A percentile compares a stretch with the other conserved stretches of the same genome.
Evolutionary conservation across 2,797 vertebrate species (phyloP).

Genomic region (Micromesistius poutassou): DNA sequence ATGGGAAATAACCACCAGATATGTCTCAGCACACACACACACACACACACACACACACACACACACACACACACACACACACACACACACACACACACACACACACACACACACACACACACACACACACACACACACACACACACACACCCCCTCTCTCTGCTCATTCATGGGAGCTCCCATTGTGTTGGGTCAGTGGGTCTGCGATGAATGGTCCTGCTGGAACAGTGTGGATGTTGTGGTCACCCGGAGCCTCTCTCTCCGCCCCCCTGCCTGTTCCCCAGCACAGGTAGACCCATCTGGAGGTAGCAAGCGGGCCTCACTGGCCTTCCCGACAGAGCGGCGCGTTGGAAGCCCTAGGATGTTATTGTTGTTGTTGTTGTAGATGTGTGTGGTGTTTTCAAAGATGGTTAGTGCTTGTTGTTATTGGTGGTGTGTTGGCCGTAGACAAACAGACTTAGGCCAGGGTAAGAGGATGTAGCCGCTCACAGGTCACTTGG

Average conservation of each 20-base stretch:
- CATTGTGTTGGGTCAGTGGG: conserved; percentile 61
- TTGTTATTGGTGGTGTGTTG: conserved; percentile 17
- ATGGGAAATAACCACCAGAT: background rate
- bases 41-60: conserved; percentile 3
- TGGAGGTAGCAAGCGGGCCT: conserved; percentile 60
- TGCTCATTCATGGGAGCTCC: conserved; percentile 48
- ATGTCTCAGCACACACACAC: background rate
- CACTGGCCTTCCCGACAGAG: conserved; percentile 18
- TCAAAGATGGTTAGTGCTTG: background rate
- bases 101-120: background rate
- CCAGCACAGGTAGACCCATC: conserved; percentile 54
- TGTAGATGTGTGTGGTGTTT: conserved; percentile 27
- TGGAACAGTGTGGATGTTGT: conserved; percentile 56
- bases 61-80: background rate
- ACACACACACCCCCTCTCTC: background rate
- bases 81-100: conserved; percentile 1
- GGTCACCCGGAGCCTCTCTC: conserved; percentile 12
- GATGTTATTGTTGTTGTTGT: background rate
- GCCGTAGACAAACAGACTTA: conserved; percentile 28
- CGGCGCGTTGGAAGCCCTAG: background rate
- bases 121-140: background rate
- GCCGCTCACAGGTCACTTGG: conserved; percentile 41
- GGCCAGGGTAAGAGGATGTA: conserved; percentile 45
- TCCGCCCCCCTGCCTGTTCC: conserved; percentile 34
- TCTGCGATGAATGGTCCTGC: conserved; percentile 53